Base-by-base conservation (phyloP, 2,113 vertebrate genomes). In the Leucopternis melanops region DNA sequence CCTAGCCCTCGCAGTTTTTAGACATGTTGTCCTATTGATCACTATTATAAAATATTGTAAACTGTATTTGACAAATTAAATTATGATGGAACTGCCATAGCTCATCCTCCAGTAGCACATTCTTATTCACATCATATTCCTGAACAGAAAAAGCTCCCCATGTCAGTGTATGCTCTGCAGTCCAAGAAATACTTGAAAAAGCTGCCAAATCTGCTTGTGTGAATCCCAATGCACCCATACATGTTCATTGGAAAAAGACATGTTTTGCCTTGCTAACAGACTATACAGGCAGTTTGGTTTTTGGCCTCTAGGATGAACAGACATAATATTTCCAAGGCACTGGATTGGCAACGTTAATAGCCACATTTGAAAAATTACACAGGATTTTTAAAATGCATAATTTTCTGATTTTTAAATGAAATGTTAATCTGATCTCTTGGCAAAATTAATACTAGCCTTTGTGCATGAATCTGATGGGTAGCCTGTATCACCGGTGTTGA, bases 181-280 rank as follows among this genome's bases (percentile, higher is more conserved):
- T 90, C 97, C 96, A 97, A 95, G 79, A 92, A 96, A 87, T 91
- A 85, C 83, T 85, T 91, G 79, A 80, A 93, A 90, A 95, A 94
- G 81, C 94, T 97, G 95, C 94, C 97, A 97, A 62, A 90, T 85
- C 66, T 26, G 70, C 73, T 91, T 94, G 73, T 83, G 81, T 73
- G 92, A 92, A 94, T 97, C 96, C 92, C 94, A 77, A 0, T 74
- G 70, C 71, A 63, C 86, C 77, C 70, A 82, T 93, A 85, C 54
- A 62, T 6, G 67, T 85, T 95, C 86, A 88, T 4, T 86, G 89
- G 86, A 91, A 95, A 89, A 92, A 90, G 92, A 92, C 94, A 66
- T 94, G 86, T 75, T 96, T 94, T 94, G 91, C 91, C 88, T 96
- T 29, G 4, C 69, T 71, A 89, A 89, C 77, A 94, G 83, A 73